Base-by-base conservation (phyloP, 2,888 invertebrate species). In the Oligia latruncula region DNA sequence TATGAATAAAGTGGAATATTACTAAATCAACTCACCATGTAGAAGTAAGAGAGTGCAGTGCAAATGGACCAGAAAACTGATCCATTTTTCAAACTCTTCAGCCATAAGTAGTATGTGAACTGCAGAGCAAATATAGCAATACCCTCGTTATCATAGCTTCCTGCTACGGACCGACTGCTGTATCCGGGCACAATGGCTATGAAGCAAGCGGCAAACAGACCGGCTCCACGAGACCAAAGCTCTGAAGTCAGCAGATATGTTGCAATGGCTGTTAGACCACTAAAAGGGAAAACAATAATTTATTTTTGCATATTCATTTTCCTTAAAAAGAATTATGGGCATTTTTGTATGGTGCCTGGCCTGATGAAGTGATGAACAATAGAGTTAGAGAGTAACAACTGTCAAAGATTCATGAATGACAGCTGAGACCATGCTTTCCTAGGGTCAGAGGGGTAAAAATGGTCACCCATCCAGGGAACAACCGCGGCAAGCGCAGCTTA, bases 41-140 rank as follows among this genome's bases (percentile, higher is more conserved):
- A 99, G 96, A 99, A 99, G 96, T 99, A 99, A 1, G 99, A 99
- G 8, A 99, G 94, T 13, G 99, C 99, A 77, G 99, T 98, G 93
- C 99, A 98, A 60, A 98, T 98, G 8, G 99, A 98, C 99, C 99
- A 99, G 95, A 98, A 99, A 60, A 99, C 98, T 8, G 99, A 99
- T 49, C 99, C 99, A 87, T 99, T 99, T 95, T 99, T 99, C 11
- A 99, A 98, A 78, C 99, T 98, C 94, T 99, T 99, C 72, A 99
- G 98, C 99, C 99, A 99, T 72, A 99, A 97, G 93, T 98, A 99
- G 94, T 99, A 99, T 2, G 99, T 99, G 94, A 99, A 99, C 97
- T 99, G 99, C 75, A 99, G 97, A 3, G 99, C 99, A 97, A 99
- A 99, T 91, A 99, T 99, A 75, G 99, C 99, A 93, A 99, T 99